phyloP scores from a whole-genome alignment of 2,888 invertebrate genomes.

The Drosophila formosana region DNA sequence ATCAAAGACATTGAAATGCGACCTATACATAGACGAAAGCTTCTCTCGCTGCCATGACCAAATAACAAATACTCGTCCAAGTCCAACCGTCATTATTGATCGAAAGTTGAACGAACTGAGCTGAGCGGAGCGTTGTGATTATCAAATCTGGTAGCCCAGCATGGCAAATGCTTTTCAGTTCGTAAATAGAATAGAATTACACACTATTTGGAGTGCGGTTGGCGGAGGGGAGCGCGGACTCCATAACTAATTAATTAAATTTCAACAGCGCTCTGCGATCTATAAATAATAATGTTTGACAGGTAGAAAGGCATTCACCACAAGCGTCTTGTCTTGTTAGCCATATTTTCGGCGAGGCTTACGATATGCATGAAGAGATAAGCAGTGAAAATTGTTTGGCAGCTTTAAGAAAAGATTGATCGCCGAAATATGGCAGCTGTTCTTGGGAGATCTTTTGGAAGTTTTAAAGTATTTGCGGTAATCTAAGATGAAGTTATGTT shows the following conservation, averaged over 20 bases:
- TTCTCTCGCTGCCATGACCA: slow-evolving; percentile 11
- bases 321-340: slow-evolving; percentile 5
- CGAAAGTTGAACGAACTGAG: slow-evolving; percentile 72
- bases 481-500: not conserved
- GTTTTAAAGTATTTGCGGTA: too few relatives aligned
- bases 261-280: slow-evolving; percentile 2
- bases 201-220: not conserved
- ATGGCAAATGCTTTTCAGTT: slow-evolving; percentile 53
- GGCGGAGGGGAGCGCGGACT: not conserved
- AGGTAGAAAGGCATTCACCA: slow-evolving; percentile 1
- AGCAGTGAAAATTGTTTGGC: not conserved
- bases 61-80: slow-evolving; percentile 9
- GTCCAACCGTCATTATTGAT: slow-evolving; percentile 63
- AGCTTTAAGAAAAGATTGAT: not conserved
- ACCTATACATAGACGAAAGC: slow-evolving; percentile 35
- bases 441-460: not conserved
- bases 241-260: slow-evolving; percentile 42
- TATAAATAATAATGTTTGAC: slow-evolving; percentile 15
- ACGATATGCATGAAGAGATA: not conserved
- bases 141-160: slow-evolving; percentile 45
- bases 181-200: slow-evolving; percentile 47
- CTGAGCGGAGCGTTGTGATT: slow-evolving; percentile 10
- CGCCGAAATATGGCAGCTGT: not conserved
- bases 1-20: slow-evolving; percentile 38
- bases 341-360: not conserved